Conservation (phyloP, 2,113 vertebrate species). For the Anser brachyrhynchus region DNA sequence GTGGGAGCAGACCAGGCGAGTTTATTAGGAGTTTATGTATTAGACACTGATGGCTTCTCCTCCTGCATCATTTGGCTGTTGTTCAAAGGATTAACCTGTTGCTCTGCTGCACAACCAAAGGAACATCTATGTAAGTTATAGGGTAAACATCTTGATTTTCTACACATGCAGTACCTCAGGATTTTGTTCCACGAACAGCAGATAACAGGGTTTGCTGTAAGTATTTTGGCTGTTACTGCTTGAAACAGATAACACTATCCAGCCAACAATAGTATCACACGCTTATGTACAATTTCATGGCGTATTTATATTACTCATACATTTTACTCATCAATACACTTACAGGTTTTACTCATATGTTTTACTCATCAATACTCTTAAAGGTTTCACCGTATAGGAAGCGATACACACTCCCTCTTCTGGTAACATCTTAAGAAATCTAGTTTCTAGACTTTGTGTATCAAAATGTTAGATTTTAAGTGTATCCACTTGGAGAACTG, state of each 20-base stretch:
- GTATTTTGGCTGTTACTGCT: background rate
- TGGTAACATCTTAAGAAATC: constrained; percentile 52
- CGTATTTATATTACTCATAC: background rate
- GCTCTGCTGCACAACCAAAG: background rate
- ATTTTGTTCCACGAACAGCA: background rate
- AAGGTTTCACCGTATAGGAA: background rate
- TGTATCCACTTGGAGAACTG: background rate
- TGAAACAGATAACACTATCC: background rate
- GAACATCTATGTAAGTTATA: background rate
- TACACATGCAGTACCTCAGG: background rate
- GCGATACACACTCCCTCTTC: constrained; percentile 62
- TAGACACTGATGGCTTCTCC: background rate
- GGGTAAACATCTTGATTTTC: background rate
- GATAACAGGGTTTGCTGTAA: background rate
- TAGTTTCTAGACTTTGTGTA: background rate
- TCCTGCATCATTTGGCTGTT: background rate
- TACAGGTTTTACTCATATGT: too few species aligned
- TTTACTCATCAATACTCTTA: too few species aligned
- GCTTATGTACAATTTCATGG: background rate
- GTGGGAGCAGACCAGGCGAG: background rate
- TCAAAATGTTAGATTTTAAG: background rate
- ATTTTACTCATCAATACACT: too few species aligned
- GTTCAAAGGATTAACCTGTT: background rate
- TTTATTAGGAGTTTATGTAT: background rate
- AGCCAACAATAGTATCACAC: background rate